phyloP scores from a whole-genome alignment of 2,797 vertebrate genomes.

The Mycteria americana region DNA sequence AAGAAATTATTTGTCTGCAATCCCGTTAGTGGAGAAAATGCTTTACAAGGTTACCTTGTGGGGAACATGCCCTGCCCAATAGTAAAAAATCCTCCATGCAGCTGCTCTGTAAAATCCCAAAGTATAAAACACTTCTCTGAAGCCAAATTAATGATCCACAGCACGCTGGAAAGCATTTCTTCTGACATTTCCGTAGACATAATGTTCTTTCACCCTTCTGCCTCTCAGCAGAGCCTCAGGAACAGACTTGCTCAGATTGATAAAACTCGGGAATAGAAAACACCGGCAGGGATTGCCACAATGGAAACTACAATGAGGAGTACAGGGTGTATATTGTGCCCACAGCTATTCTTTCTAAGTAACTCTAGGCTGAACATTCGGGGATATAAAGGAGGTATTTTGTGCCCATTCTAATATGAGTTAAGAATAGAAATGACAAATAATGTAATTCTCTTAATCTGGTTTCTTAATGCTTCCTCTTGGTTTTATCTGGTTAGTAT shows the following conservation, averaged over 20 bases:
- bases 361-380: neutral
- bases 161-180: neutral
- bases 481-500: neutral
- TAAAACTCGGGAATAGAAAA: neutral
- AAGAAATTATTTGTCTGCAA: constrained; percentile 21
- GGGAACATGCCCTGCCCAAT: neutral
- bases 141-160: constrained; percentile 48
- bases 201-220: constrained; percentile 19
- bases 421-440: constrained; percentile 2
- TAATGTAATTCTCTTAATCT: neutral
- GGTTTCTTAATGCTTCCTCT: neutral
- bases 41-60: constrained; percentile 27
- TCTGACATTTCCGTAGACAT: neutral
- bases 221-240: constrained; percentile 26
- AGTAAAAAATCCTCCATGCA: neutral
- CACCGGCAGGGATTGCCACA: constrained; percentile 6
- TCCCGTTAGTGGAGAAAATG: neutral
- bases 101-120: constrained; percentile 24
- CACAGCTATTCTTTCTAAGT: neutral
- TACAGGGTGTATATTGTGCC: neutral
- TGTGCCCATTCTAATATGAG: neutral
- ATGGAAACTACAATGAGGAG: neutral
- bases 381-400: neutral
- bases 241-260: constrained; percentile 20
- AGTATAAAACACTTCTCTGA: constrained; percentile 15